Evolutionary conservation across 2,888 invertebrate species (phyloP).

Genomic region (Drosophila lutescens): DNA sequence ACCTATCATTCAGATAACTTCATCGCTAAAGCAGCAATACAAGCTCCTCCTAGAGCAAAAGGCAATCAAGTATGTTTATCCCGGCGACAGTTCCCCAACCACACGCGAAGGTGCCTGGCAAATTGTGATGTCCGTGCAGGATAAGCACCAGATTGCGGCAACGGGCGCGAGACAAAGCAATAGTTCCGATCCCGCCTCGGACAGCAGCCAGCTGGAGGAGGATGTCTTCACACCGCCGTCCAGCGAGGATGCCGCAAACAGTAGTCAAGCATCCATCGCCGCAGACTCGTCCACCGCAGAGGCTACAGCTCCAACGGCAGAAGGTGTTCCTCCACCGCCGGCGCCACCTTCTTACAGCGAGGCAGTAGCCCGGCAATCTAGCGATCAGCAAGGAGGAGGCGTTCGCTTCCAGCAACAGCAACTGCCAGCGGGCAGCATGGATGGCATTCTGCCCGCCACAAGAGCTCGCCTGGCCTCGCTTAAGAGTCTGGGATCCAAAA

Average conservation of each 20-base stretch:
- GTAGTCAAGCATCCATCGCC: conserved; percentile 39
- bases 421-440: conserved; percentile 53
- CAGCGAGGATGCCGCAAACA: conserved; percentile 63
- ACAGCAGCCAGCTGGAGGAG: conserved; percentile 80
- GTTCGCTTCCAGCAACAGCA: conserved; percentile 73
- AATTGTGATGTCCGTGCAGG: conserved; percentile 83
- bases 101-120: conserved; percentile 83
- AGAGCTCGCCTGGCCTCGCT: conserved; percentile 87
- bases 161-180: conserved; percentile 71
- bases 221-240: conserved; percentile 74
- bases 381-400: conserved; percentile 37
- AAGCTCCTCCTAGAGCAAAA: conserved; percentile 92
- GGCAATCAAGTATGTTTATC: conserved; percentile 90
- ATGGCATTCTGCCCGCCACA: conserved; percentile 83
- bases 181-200: conserved; percentile 82
- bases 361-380: conserved; percentile 54
- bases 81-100: conserved; percentile 84
- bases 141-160: conserved; percentile 49
- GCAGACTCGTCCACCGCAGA: conserved; percentile 27
- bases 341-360: conserved; percentile 74
- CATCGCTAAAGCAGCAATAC: conserved; percentile 91
- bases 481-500: conserved; percentile 89
- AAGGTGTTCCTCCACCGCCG: conserved; percentile 49
- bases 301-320: conserved; percentile 14
- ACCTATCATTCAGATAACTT: conserved; percentile 83